Base-by-base conservation (phyloP, 2,888 invertebrate genomes). In the Pterostichus niger region DNA sequence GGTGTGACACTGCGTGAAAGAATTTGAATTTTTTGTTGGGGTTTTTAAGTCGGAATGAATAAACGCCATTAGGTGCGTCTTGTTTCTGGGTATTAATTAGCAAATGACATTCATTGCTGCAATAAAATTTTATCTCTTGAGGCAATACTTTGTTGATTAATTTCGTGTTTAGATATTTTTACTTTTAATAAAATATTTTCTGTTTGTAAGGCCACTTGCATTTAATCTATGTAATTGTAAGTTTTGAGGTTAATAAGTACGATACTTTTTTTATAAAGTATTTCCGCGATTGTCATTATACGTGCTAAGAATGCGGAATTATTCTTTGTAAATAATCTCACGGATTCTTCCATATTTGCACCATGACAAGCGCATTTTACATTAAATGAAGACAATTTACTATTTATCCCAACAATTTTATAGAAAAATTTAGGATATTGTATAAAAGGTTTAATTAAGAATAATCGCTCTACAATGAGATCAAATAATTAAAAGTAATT, bases 1-100 rank as follows among this genome's bases (percentile, higher is more conserved):
- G 80, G 80, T 80, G 80, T 71, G 54, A 68, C 80, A 35, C 17
- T 73, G 80, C 68, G 80, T 80, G 71, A 68, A 80, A 71, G 71
- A 71, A 79, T 68, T 80, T 44, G 11, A 44, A 44, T 46, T 73
- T 73, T 73, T 73, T 73, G 40, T 40, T 40, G 13, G 2, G 15
- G 24, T 71, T 40, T 71, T 71, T 44, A 31, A 24, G 24, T 24
- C 3, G 24, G 24, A 24, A 24, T 24, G 24, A 24, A 24, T 24
- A n/a, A 54, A 54, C 54, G 10, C 33, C 44, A 33, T 68, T 68
- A 68, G 68, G 64, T 1, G 33, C 40, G 33, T 40, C n/a, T 64
- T 64, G 33, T n/a, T 64, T 64, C 64, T 15, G 15, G 15, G 44
- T 68, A 68, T 68, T 68, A 31, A 68, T 68, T 68, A 68, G 40